Conservation (phyloP, 2,797 vertebrate species). For the Pangasius djambal region DNA sequence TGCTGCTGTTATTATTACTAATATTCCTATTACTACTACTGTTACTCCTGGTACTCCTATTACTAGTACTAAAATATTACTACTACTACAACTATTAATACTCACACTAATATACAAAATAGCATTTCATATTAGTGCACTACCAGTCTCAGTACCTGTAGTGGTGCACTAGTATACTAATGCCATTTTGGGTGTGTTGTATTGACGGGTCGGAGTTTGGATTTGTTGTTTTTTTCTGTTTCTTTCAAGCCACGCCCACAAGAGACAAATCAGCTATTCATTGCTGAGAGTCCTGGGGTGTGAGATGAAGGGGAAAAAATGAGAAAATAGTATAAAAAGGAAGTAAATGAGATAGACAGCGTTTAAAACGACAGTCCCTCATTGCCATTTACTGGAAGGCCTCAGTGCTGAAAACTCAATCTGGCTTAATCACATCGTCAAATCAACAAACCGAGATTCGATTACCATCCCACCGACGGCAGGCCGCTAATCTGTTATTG, state of each 20-base stretch:
- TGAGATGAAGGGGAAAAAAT: background rate
- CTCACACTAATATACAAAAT: too few species aligned
- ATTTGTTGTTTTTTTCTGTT: too few species aligned
- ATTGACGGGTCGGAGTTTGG: too few species aligned
- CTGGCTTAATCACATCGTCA: conserved; percentile 56
- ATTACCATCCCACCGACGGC: conserved; percentile 50
- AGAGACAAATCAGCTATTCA: background rate
- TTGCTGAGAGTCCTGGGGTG: background rate
- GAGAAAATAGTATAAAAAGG: too few species aligned
- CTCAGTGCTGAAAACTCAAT: conserved; percentile 46
- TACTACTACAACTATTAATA: background rate
- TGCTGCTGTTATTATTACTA: background rate
- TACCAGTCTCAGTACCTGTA: too few species aligned
- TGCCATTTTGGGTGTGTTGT: too few species aligned
- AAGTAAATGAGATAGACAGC: conserved; percentile 1
- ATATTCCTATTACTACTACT: background rate
- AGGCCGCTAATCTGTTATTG: conserved; percentile 44
- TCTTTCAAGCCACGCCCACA: too few species aligned
- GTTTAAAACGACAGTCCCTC: background rate
- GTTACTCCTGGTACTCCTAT: background rate
- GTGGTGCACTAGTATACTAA: too few species aligned
- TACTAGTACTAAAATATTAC: background rate
- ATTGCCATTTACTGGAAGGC: conserved; percentile 5
- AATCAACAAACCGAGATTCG: conserved; percentile 57
- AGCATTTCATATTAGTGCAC: too few species aligned